Conservation (phyloP, 2,888 invertebrate species). For the Apantesis nais region DNA sequence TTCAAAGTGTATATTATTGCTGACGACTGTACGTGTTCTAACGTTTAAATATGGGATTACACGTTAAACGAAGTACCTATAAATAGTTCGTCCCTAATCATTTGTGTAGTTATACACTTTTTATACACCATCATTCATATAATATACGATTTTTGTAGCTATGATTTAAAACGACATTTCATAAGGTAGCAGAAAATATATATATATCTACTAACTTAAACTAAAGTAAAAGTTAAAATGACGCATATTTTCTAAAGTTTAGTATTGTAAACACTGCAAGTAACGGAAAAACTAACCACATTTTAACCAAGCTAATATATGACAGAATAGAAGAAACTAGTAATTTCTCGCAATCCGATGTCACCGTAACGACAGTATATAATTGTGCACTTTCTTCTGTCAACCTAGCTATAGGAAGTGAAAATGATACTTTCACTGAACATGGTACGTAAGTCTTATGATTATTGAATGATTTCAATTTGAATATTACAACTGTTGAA, state of each 20-base stretch:
- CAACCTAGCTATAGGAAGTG: slow-evolving; percentile 35
- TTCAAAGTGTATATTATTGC: slow-evolving; percentile 1
- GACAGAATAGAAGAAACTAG: neutral
- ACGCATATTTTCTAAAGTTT: too few species aligned
- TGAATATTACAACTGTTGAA: neutral
- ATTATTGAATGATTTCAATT: neutral
- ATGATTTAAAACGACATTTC: neutral
- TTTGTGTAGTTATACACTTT: neutral
- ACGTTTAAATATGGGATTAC: neutral
- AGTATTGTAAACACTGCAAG: neutral
- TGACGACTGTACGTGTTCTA: slow-evolving; percentile 4
- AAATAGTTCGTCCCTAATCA: neutral
- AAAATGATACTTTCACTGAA: slow-evolving; percentile 39
- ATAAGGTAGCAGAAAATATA: neutral
- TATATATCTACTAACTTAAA: too few species aligned
- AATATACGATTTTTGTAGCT: neutral
- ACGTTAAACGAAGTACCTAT: slow-evolving; percentile 1
- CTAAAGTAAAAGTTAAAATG: too few species aligned
- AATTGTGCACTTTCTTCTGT: slow-evolving; percentile 46
- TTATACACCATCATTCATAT: neutral
- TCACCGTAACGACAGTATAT: slow-evolving; percentile 35
- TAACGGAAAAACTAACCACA: neutral
- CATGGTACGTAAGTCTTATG: neutral
- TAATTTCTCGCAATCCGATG: slow-evolving; percentile 44
- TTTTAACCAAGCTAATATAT: neutral